A percentile compares a stretch with the other conserved stretches of the same genome.
These are phyloP conservation scores for Taenaris catops DNA, from an alignment of 2,888 invertebrate genomes.

Conservation along the genomic window DNA sequence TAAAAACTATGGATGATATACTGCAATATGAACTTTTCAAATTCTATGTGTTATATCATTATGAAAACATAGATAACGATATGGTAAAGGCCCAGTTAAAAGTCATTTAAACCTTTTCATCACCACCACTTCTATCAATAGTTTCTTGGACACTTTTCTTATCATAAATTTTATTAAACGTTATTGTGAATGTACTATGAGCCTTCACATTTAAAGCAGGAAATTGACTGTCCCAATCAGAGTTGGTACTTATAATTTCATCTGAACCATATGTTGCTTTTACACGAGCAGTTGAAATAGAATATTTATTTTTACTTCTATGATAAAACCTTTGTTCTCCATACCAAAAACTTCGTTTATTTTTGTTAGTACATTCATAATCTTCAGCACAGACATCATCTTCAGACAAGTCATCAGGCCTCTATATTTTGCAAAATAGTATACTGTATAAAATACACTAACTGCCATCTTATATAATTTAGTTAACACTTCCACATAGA, in stretches of 20 bases:
- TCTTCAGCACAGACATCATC: constrained; percentile 49
- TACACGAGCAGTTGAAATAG: constrained; percentile 19
- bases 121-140: constrained; percentile 64
- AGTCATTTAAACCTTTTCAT: constrained; percentile 58
- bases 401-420: constrained; percentile 59
- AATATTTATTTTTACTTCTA: constrained; percentile 51
- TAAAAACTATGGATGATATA: no score
- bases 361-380: constrained; percentile 28
- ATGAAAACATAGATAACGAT: no score
- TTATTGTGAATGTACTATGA: constrained; percentile 65
- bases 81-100: no score
- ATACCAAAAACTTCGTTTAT: constrained; percentile 44
- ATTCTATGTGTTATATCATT: no score
- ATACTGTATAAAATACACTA: no score
- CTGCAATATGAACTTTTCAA: no score
- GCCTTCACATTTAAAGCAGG: constrained; percentile 64
- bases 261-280: constrained; percentile 46
- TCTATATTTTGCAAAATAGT: no score
- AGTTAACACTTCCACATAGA: no score
- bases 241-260: constrained; percentile 60
- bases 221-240: constrained; percentile 68
- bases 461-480: no score
- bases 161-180: constrained; percentile 54
- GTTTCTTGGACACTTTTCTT: constrained; percentile 52
- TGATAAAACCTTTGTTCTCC: constrained; percentile 63